Evolutionary conservation across 2,888 invertebrate genomes (phyloP), one percentile per base, ranked within the genome.

Genomic region (Rotaria magnacalcarata): DNA sequence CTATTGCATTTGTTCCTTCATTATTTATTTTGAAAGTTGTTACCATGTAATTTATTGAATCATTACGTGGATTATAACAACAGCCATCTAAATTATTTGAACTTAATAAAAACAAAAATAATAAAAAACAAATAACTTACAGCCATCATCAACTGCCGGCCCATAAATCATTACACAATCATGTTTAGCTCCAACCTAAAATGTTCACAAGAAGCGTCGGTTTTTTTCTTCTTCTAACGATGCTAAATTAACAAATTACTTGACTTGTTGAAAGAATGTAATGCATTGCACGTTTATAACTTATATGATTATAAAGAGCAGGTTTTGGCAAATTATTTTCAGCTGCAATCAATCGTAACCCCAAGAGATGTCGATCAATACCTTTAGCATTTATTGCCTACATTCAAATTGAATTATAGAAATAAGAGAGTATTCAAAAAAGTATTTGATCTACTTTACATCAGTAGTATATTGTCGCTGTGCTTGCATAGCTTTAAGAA

Each of bases 211-310:
- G 1, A 16, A 0, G 2, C 34, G 1, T 34, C 34, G 34, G 34
- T 24, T 11, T 50, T 50, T 50, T 50, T 6, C 56, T 50, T 6
- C 56, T 24, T 56, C 7, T 8, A 7, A 7, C 24, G 14, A 2
- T 3, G 14, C 24, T 56, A 8, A 56, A 24, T 56, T 56, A 34
- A 34, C 11, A 24, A 8, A 21, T 56, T 50, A 86, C 86, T 85
- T 86, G 86, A 86, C 86, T 86, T 16, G 60, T 86, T 60, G 86
- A 86, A 19, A 86, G 34, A 41, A 8, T 60, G 85, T 50, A 86
- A 41, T 86, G 80, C 56, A 56, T 56, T 21, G 58, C 80, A 58
- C 80, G 80, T 56, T 58, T 80, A 85, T 84, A 86, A 19, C 58
- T 85, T 14, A 24, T 19, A 80, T 85, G 75, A 14, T 86, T 43